Percentiles rank a stretch among this genome's conserved stretches.
These are phyloP conservation scores for Coreius guichenoti DNA, from an alignment of 2,797 vertebrate species.

Conservation along the genomic window DNA sequence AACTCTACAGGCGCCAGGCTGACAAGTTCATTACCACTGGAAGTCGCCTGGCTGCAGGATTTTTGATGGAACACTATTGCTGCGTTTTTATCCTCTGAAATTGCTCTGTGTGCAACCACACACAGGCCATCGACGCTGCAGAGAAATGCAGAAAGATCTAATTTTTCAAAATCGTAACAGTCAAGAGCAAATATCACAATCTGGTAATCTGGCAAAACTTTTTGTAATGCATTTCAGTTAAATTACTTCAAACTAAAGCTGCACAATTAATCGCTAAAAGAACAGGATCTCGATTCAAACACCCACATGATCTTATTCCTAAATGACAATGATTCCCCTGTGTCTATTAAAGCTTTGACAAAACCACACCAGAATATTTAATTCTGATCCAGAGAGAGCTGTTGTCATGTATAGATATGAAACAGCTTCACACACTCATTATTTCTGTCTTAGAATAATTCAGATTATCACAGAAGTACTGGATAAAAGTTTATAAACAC, in stretches of 20 bases:
- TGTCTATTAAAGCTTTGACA: no score
- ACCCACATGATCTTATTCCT: no score
- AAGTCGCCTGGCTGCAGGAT: slow-evolving; percentile 70
- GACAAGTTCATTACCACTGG: slow-evolving; percentile 79
- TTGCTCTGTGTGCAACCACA: slow-evolving; percentile 69
- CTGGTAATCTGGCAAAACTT: background rate
- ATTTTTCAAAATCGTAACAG: slow-evolving; percentile 1
- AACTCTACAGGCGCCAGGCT: slow-evolving; percentile 70
- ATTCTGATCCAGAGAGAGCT: no score
- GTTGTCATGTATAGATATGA: no score
- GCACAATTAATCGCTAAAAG: no score
- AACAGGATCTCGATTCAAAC: no score
- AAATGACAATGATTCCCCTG: no score
- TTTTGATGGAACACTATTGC: slow-evolving; percentile 72
- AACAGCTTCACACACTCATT: no score
- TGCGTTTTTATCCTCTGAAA: slow-evolving; percentile 63
- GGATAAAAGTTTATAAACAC: no score
- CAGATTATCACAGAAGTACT: no score
- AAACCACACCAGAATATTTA: no score
- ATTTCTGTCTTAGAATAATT: no score
- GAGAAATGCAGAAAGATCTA: slow-evolving; percentile 38
- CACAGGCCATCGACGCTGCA: slow-evolving; percentile 34
- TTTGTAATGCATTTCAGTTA: background rate
- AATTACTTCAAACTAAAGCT: background rate
- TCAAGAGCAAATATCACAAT: background rate